Evolutionary conservation across 2,113 vertebrate genomes (phyloP).

Genomic region (Ptyas mucosa): DNA sequence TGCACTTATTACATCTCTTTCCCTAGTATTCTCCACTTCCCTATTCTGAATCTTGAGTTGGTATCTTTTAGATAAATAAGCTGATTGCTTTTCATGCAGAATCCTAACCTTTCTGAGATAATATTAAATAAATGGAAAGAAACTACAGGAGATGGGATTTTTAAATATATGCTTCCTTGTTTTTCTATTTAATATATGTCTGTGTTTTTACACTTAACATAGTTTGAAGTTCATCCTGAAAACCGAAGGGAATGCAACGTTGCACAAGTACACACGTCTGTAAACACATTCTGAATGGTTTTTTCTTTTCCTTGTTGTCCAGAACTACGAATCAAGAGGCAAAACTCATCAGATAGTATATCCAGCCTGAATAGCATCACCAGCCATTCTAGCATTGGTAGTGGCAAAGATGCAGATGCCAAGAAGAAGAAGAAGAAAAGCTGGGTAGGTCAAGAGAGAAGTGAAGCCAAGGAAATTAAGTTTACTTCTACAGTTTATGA

Average conservation of each 20-base stretch:
- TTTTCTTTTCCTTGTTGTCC: not conserved
- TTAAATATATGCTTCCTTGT: not conserved
- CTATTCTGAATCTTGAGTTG: not conserved
- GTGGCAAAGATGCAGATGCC: constrained; percentile 86
- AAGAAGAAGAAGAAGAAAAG: constrained; percentile 99
- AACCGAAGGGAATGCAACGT: rapidly evolving
- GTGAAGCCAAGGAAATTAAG: not conserved
- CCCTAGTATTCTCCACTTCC: not conserved
- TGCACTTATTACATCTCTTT: not conserved
- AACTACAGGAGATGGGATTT: not conserved
- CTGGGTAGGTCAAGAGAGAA: constrained; percentile 75
- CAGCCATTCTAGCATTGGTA: constrained; percentile 90
- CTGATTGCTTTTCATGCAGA: not conserved
- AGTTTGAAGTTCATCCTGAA: not conserved
- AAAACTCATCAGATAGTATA: constrained; percentile 96
- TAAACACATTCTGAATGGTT: not conserved
- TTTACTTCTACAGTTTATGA: not conserved
- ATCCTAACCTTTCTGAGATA: not conserved
- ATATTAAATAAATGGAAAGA: not conserved
- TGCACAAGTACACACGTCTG: not conserved
- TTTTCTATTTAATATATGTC: not conserved
- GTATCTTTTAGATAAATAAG: not conserved
- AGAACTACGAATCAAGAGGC: constrained; percentile 88
- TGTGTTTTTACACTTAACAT: not conserved
- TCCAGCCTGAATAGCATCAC: constrained; percentile 94